phyloP scores from a whole-genome alignment of 2,113 vertebrate genomes.

The Nansenia antarctica region DNA sequence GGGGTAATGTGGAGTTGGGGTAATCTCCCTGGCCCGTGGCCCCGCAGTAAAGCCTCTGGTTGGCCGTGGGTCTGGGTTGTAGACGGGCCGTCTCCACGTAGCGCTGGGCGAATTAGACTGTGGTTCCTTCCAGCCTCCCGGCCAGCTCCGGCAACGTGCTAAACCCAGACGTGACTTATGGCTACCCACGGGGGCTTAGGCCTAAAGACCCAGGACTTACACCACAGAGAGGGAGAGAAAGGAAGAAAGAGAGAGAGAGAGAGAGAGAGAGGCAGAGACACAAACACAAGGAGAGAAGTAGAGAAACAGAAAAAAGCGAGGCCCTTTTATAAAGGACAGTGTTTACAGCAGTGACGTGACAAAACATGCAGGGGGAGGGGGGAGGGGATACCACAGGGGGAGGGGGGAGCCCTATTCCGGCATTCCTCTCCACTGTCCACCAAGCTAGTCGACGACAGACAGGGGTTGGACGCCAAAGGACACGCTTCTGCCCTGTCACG shows the following conservation, averaged over 20 bases:
- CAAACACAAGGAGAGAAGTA: constrained; percentile 44
- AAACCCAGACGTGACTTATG: constrained; percentile 73
- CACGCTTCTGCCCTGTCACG: constrained; percentile 32
- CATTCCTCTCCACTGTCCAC: too few relatives aligned
- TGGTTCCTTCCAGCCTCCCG: constrained; percentile 67
- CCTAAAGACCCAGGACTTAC: constrained; percentile 45
- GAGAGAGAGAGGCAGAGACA: not conserved
- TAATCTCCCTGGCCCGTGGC: constrained; percentile 60
- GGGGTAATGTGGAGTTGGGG: constrained; percentile 27
- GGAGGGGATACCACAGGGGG: too few relatives aligned
- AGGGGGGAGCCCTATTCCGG: too few relatives aligned
- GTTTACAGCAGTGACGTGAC: too few relatives aligned
- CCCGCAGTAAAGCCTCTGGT: constrained; percentile 56
- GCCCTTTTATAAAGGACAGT: too few relatives aligned
- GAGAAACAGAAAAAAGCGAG: not conserved
- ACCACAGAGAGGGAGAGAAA: constrained; percentile 35
- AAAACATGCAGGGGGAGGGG: too few relatives aligned
- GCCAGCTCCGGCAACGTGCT: constrained; percentile 71
- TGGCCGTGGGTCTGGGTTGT: constrained; percentile 68
- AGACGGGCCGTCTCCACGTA: constrained; percentile 70
- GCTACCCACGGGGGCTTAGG: constrained; percentile 64
- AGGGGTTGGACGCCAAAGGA: too few relatives aligned
- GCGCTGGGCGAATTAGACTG: constrained; percentile 69
- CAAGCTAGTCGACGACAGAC: too few relatives aligned
- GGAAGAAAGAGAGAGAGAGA: not conserved